Evolutionary conservation across 2,888 invertebrate species (phyloP), one percentile per base, ranked within the genome.

Genomic region (Laothoe populi): DNA sequence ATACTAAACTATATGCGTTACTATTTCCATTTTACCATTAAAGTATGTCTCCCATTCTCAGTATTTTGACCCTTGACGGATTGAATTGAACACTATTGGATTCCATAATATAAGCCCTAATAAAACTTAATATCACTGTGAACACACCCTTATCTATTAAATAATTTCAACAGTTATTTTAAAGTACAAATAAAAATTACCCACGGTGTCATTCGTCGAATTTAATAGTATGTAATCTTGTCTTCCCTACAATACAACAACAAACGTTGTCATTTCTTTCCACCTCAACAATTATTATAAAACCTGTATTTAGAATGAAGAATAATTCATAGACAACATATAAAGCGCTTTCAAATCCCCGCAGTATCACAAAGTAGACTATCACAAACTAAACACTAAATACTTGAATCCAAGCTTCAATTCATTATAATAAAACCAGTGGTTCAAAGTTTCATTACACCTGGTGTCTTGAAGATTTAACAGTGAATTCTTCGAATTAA

Each of bases 201-300:
- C 4, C 4, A 53, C 35, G 10, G 10, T 16, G 35, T 35, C n/a
- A n/a, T n/a, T n/a, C 31, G 21, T 53, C 11, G 4, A 35, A 19
- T 35, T n/a, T 53, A 31, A 53, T 53, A 53, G 10, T 19, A 35
- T 53, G 35, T 21, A 53, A 53, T 53, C 16, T 49, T 26, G 13
- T 44, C 44, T 19, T 8, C 44, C 44, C 44, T 11, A 13, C 26
- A 61, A 53, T 49, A 10, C 23, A n/a, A 61, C 38, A 23, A 40
- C 31, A 61, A 53, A 35, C 5, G 16, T 11, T 21, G 42, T 40
- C 13, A 49, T 60, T 60, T 49, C 16, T 26, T 24, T 35, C 35
- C 16, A 24, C 60, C 60, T 35, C 53, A 42, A 11, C 42, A 31
- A 61, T 61, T 61, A 61, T 61, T 53, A 21, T 61, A 61, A 53